Conservation (phyloP, 2,888 invertebrate genomes). For the Xestia xanthographa region DNA sequence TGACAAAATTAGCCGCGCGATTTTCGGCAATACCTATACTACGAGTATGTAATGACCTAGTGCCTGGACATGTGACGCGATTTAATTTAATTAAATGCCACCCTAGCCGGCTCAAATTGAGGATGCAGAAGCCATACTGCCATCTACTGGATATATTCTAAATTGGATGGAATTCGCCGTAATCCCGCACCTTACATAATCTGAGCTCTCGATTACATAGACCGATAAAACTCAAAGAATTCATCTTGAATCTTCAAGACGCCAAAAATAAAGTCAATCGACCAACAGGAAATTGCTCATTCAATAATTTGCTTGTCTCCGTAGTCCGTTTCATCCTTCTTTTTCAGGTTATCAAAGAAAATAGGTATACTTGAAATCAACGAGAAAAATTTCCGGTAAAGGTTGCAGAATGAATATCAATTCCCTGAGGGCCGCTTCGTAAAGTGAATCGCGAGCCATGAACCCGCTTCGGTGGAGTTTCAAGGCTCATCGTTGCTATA, state of each 20-base stretch:
- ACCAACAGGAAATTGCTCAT: slow-evolving; percentile 53
- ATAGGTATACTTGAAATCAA: slow-evolving; percentile 48
- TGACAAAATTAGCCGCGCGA: neutral
- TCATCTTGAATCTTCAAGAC: slow-evolving; percentile 23
- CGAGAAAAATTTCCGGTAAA: slow-evolving; percentile 55
- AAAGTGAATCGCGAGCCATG: slow-evolving; percentile 61
- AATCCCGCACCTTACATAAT: slow-evolving; percentile 29
- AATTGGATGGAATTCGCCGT: slow-evolving; percentile 27
- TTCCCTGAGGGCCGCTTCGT: slow-evolving; percentile 57
- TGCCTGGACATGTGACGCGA: slow-evolving; percentile 25
- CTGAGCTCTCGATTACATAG: neutral
- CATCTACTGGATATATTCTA: slow-evolving; percentile 43
- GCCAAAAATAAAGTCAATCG: slow-evolving; percentile 43
- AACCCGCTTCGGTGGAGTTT: slow-evolving; percentile 52
- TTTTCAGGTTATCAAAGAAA: slow-evolving; percentile 53
- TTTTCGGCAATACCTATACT: slow-evolving; percentile 14
- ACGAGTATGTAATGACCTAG: slow-evolving; percentile 15
- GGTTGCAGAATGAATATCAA: slow-evolving; percentile 67
- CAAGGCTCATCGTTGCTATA: slow-evolving; percentile 55
- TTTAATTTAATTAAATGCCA: slow-evolving; percentile 60
- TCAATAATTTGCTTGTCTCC: slow-evolving; percentile 43
- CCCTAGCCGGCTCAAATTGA: slow-evolving; percentile 36
- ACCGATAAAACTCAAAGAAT: slow-evolving; percentile 12
- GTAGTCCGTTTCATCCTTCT: slow-evolving; percentile 39
- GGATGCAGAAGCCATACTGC: slow-evolving; percentile 45